Percentiles rank a stretch among this genome's conserved stretches.
Conservation (phyloP, 1,140 invertebrate species). For the Zaprionus capensis region DNA sequence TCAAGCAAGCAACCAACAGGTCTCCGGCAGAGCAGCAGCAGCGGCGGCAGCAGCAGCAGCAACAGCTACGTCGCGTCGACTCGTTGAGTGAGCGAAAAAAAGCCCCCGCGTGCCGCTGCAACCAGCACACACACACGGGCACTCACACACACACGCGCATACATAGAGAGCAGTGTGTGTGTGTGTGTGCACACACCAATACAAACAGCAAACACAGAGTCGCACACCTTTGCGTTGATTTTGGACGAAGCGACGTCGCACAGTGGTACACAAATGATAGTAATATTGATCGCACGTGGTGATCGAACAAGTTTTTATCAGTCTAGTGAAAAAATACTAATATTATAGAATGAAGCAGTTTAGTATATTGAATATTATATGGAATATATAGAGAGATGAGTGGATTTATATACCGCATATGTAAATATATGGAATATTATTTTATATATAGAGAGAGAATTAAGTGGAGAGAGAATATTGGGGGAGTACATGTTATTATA, state of each 20-base stretch:
- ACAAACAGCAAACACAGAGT: constrained; percentile 58
- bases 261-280: constrained; percentile 21
- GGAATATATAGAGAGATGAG: too few species aligned
- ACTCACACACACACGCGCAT: constrained; percentile 31
- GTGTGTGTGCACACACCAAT: constrained; percentile 29
- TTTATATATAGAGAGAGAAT: too few species aligned
- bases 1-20: constrained; percentile 79
- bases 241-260: constrained; percentile 66
- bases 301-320: not conserved
- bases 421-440: too few species aligned
- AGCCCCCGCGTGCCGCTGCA: constrained; percentile 76
- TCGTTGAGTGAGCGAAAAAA: constrained; percentile 64
- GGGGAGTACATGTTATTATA: too few species aligned
- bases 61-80: constrained; percentile 26
- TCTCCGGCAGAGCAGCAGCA: constrained; percentile 60
- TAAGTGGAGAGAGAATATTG: too few species aligned
- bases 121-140: constrained; percentile 54
- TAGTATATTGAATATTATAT: too few species aligned
- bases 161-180: constrained; percentile 4
- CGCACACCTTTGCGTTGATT: constrained; percentile 81
- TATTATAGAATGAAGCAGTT: too few species aligned
- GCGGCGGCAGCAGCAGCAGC: constrained; percentile 21
- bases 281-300: constrained; percentile 35
- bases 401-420: too few species aligned
- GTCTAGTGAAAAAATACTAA: too few species aligned